Percentiles rank a stretch among this genome's conserved stretches.
These are phyloP conservation scores for Augochlorella aurata DNA, from an alignment of 2,888 invertebrate species.

Conservation along the genomic window DNA sequence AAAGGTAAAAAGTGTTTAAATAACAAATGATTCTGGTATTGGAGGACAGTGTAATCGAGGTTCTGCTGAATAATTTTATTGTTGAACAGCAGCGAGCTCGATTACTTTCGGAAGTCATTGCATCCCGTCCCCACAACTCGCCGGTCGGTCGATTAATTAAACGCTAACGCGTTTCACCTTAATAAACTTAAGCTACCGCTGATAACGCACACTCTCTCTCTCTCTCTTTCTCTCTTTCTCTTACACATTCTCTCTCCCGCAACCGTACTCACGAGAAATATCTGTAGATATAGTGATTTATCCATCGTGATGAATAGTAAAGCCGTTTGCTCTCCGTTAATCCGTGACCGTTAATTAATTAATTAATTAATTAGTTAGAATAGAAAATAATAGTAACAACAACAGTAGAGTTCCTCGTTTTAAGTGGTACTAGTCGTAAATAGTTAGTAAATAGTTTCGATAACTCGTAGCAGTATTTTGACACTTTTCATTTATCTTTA, in stretches of 20 bases:
- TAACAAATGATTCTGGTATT: too few relatives aligned
- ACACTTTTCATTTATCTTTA: constrained; percentile 72
- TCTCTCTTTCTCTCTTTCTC: background rate
- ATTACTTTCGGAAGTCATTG: too few relatives aligned
- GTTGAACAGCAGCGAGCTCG: too few relatives aligned
- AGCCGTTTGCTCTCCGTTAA: constrained; percentile 58
- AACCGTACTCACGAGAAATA: constrained; percentile 64
- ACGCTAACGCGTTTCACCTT: constrained; percentile 51
- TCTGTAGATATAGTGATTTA: constrained; percentile 57
- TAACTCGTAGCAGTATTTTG: constrained; percentile 77
- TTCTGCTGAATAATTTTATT: too few relatives aligned
- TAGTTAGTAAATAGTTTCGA: constrained; percentile 63
- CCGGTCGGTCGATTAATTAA: constrained; percentile 56
- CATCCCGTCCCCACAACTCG: background rate
- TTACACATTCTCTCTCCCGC: background rate
- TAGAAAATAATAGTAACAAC: constrained; percentile 68
- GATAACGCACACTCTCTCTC: constrained; percentile 32
- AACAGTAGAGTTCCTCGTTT: constrained; percentile 60
- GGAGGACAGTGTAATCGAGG: too few relatives aligned
- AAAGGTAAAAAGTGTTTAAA: too few relatives aligned
- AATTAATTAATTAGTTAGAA: constrained; percentile 63
- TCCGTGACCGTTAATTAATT: constrained; percentile 61
- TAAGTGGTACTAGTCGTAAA: constrained; percentile 67
- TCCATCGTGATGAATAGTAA: constrained; percentile 66
- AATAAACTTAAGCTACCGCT: constrained; percentile 65